These are phyloP conservation scores for Dicerorhinus sumatrensis DNA, from an alignment of 2,113 vertebrate genomes.

Conservation along the genomic window DNA sequence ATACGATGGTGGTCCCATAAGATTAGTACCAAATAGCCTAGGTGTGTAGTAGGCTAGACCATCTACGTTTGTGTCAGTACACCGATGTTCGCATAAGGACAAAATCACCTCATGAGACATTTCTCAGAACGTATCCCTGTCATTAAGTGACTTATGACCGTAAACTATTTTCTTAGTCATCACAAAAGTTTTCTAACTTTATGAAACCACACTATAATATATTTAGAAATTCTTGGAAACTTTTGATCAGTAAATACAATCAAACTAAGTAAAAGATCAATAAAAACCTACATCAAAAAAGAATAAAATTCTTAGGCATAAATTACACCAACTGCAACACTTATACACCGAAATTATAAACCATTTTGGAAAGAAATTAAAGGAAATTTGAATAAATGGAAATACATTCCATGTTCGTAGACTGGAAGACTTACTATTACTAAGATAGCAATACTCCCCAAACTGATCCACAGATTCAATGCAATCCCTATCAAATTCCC, in stretches of 20 bases:
- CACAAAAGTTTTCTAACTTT: neutral
- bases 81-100: no score
- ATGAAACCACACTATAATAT: neutral
- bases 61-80: no score
- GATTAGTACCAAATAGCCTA: no score
- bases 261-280: neutral
- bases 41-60: no score
- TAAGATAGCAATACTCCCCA: neutral
- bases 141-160: no score
- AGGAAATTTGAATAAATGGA: neutral
- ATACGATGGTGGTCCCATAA: no score
- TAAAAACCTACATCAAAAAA: neutral
- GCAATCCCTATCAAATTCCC: neutral
- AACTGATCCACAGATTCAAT: neutral
- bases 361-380: neutral
- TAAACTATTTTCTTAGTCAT: neutral
- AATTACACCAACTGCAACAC: neutral
- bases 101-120: no score
- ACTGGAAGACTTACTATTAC: neutral
- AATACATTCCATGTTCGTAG: neutral
- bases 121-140: no score
- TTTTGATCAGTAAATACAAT: constrained; percentile 19
- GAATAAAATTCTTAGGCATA: neutral
- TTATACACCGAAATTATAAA: neutral
- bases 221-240: constrained; percentile 15